Evolutionary conservation across 2,888 invertebrate species (phyloP).

Genomic region (Amorpha juglandis): DNA sequence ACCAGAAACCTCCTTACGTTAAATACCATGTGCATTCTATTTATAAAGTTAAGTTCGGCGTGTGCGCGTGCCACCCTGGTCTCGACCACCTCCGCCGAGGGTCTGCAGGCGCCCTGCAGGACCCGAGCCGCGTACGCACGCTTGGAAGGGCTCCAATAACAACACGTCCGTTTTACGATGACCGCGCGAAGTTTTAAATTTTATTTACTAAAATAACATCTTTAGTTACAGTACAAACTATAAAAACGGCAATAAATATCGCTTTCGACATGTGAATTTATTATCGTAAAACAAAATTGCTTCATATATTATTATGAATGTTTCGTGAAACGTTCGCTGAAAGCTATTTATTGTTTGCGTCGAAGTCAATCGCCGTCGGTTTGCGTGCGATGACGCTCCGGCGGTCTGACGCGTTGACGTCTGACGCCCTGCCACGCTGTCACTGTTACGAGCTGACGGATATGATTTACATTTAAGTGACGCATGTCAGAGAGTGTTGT

Average conservation of each 20-base stretch:
- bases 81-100: not conserved
- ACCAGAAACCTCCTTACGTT: slow-evolving; percentile 75
- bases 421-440: too few relatives aligned
- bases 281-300: slow-evolving; percentile 55
- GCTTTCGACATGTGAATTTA: slow-evolving; percentile 54
- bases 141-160: slow-evolving; percentile 70
- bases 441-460: too few relatives aligned
- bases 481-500: slow-evolving; percentile 32
- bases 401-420: slow-evolving; percentile 36
- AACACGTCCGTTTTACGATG: slow-evolving; percentile 44
- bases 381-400: slow-evolving; percentile 27
- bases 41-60: slow-evolving; percentile 79
- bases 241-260: slow-evolving; percentile 64
- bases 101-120: not conserved
- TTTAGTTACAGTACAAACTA: slow-evolving; percentile 62
- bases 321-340: slow-evolving; percentile 34
- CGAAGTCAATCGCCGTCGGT: slow-evolving; percentile 42
- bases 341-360: slow-evolving; percentile 44
- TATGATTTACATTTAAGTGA: too few relatives aligned
- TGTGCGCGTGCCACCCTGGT: slow-evolving; percentile 41
- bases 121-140: not conserved
- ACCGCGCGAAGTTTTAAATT: slow-evolving; percentile 36
- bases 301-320: slow-evolving; percentile 40
- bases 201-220: slow-evolving; percentile 76
- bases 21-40: slow-evolving; percentile 80